Percentiles rank a stretch among this genome's conserved stretches.
These are phyloP conservation scores for Mustelus asterias DNA, from an alignment of 2,113 vertebrate species.

Conservation along the genomic window DNA sequence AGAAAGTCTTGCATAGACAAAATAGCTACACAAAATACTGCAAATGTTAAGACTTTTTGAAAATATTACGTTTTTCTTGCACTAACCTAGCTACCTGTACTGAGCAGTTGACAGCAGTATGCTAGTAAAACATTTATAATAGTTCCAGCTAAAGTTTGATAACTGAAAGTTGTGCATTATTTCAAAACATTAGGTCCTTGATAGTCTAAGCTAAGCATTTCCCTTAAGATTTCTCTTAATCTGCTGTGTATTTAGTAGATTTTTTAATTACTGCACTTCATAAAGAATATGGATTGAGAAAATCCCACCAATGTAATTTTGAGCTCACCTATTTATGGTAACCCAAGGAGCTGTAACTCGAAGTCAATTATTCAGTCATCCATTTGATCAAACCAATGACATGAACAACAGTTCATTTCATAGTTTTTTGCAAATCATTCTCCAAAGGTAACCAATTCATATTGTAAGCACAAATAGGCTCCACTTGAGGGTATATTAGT, in stretches of 20 bases:
- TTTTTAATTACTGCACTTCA: background rate
- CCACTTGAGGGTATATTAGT: no score
- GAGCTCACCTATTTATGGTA: no score
- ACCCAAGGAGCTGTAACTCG: no score
- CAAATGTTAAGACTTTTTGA: background rate
- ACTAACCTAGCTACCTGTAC: background rate
- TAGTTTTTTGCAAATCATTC: no score
- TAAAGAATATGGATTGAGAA: background rate
- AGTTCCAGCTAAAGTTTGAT: background rate
- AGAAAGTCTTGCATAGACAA: no score
- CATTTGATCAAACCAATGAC: no score
- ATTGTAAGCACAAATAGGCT: no score
- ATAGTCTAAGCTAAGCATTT: background rate
- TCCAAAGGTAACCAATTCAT: no score
- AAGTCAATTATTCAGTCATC: no score
- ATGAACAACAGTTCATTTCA: no score
- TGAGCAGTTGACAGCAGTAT: background rate
- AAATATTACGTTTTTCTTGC: background rate
- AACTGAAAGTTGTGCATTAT: background rate
- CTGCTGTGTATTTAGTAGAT: background rate
- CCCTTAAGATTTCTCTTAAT: background rate
- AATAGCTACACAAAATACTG: background rate
- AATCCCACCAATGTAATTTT: no score
- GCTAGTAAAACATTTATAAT: background rate
- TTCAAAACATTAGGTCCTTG: background rate